These are phyloP conservation scores for Aleadryas rufinucha DNA, from an alignment of 2,113 vertebrate genomes.

Conservation along the genomic window DNA sequence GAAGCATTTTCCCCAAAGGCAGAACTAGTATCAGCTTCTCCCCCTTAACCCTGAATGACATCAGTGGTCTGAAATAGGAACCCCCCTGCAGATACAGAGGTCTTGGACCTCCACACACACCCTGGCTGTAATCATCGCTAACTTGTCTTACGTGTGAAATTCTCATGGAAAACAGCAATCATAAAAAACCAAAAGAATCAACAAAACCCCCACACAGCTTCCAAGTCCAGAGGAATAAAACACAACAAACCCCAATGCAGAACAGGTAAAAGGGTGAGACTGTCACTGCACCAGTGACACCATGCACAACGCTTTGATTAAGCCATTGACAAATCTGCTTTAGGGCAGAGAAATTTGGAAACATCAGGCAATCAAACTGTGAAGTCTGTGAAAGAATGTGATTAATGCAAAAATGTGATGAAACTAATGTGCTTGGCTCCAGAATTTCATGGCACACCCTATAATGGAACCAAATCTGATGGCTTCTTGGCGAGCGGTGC, in stretches of 20 bases:
- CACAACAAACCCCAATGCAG: neutral
- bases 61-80: neutral
- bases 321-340: conserved; percentile 54
- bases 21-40: neutral
- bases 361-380: conserved; percentile 68
- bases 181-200: neutral
- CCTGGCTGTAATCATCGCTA: neutral
- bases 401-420: conserved; percentile 65
- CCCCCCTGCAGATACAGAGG: neutral
- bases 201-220: neutral
- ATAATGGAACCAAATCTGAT: conserved; percentile 33
- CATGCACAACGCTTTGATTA: conserved; percentile 13
- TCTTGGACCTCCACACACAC: neutral
- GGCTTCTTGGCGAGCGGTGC: conserved; percentile 34
- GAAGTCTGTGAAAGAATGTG: conserved; percentile 67
- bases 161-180: neutral
- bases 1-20: neutral
- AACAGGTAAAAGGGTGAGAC: neutral
- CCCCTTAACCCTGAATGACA: neutral
- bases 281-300: neutral
- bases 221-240: neutral
- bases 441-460: conserved; percentile 10
- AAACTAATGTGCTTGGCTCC: conserved; percentile 61
- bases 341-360: conserved; percentile 65
- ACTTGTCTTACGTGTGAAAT: neutral